Evolutionary conservation across 2,113 vertebrate genomes (phyloP).

Genomic region (Emydura subglobosa): DNA sequence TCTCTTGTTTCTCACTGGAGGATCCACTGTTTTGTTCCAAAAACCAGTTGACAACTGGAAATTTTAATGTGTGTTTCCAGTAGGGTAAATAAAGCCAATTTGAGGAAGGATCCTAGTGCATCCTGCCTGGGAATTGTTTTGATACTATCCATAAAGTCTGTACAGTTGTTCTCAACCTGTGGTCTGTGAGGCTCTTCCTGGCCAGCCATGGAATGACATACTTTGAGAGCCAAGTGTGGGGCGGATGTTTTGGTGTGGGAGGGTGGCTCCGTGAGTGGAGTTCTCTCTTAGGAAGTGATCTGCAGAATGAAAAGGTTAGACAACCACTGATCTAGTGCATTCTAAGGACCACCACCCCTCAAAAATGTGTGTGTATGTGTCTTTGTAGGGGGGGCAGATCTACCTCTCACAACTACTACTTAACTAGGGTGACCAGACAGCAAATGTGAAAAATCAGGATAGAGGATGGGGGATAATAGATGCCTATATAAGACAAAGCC

Average conservation of each 20-base stretch:
- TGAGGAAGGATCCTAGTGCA: slow-evolving; percentile 48
- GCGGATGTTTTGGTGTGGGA: slow-evolving; percentile 60
- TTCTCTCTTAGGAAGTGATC: slow-evolving; percentile 69
- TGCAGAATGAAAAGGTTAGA: slow-evolving; percentile 12
- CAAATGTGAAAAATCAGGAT: no score
- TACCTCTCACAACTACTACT: neutral
- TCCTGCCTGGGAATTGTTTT: slow-evolving; percentile 39
- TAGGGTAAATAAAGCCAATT: neutral
- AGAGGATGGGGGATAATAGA: no score
- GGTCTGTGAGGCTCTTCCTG: slow-evolving; percentile 59
- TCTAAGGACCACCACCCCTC: neutral
- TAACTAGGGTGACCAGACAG: no score
- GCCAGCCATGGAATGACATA: slow-evolving; percentile 66
- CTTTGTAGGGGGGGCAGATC: neutral
- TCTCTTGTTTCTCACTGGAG: slow-evolving; percentile 23
- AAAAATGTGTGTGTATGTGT: neutral
- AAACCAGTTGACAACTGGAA: neutral
- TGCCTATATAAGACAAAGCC: no score
- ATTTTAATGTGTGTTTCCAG: slow-evolving; percentile 50
- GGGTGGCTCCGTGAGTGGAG: slow-evolving; percentile 24
- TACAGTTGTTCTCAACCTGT: slow-evolving; percentile 49
- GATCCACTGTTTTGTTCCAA: slow-evolving; percentile 54
- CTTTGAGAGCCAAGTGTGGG: neutral
- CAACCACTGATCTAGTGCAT: slow-evolving; percentile 39
- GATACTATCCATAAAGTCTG: slow-evolving; percentile 47